Evolutionary conservation across 92 coral and sea anemone genomes (phyloP).

Genomic region (Parazoanthus darwini): DNA sequence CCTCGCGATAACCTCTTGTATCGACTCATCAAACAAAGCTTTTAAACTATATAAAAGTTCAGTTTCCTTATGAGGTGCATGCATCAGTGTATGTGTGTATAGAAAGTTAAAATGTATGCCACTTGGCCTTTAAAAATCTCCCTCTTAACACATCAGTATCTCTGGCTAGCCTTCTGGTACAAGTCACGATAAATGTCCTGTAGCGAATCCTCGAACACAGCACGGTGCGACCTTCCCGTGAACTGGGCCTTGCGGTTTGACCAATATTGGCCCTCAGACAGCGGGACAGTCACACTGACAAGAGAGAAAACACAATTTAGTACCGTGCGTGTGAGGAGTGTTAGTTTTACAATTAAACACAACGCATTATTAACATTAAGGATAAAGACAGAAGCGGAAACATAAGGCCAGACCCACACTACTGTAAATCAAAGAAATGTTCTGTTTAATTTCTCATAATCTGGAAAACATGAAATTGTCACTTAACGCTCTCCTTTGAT

Average conservation of each 20-base stretch:
- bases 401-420: too few species aligned
- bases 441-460: too few species aligned
- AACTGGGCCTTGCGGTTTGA: slow-evolving; percentile 71
- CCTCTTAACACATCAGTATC: slow-evolving; percentile 5
- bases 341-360: too few species aligned
- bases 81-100: background rate
- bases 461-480: too few species aligned
- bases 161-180: slow-evolving; percentile 71
- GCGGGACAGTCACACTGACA: slow-evolving; percentile 79
- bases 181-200: slow-evolving; percentile 78
- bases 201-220: slow-evolving; percentile 76
- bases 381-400: too few species aligned
- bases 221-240: slow-evolving; percentile 76
- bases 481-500: too few species aligned
- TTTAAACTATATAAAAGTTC: too few species aligned
- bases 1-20: too few species aligned
- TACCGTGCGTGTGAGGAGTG: background rate
- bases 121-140: background rate
- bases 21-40: too few species aligned
- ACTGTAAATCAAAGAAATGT: too few species aligned
- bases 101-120: background rate
- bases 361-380: too few species aligned
- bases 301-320: slow-evolving; percentile 9
- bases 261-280: slow-evolving; percentile 76
- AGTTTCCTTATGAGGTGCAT: too few species aligned